Base-by-base conservation (phyloP, 1,140 invertebrate genomes). In the Neodiprion pinetum region DNA sequence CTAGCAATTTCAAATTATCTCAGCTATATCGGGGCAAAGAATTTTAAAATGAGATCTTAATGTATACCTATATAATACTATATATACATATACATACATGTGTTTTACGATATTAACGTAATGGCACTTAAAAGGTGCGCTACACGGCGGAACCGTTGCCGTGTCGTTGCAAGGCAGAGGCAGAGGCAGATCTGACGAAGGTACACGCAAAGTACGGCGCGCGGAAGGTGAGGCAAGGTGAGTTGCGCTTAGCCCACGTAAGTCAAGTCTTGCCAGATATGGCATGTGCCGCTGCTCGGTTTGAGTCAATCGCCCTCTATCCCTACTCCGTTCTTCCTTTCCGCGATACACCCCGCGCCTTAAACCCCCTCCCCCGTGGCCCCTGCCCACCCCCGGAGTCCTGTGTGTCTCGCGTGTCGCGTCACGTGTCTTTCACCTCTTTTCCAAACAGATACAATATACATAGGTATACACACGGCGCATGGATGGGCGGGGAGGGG, bases 1-100 rank as follows among this genome's bases (percentile, higher is more conserved):
- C 80, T 78, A 80, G 81, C 85, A 87, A 88, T 88, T 87, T 87
- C 84, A 81, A 88, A 87, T 87, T 87, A 87, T 83, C 80, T 84
- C 82, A 17, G 53, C 53, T 61, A 61, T 61, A 61, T 61, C 53
- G 53, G 9, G 53, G 53, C 53, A 61, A 9, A 61, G 53, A 12
- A 61, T 61, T 61, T 61, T 14, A 61, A 17, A 61, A 61, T 17
- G 53, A 17, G 53, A 61, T 61, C 28, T 5, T 40, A 40, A 40
- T 40, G 28, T 40, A 40, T 40, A 40, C 28, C 28, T 40, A 40
- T 5, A 40, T 21, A 21, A 21, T 21, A 21, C 17, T 21, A 21
- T 21, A 21, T 21, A 21, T 21, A 21, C 17, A 21, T 21, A 21
- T 40, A 40, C 5, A 40, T 5, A 40, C 28, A 40, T 40, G 28